These are phyloP conservation scores for Eutolmus rufibarbis DNA, from an alignment of 2,888 invertebrate species.

Conservation along the genomic window DNA sequence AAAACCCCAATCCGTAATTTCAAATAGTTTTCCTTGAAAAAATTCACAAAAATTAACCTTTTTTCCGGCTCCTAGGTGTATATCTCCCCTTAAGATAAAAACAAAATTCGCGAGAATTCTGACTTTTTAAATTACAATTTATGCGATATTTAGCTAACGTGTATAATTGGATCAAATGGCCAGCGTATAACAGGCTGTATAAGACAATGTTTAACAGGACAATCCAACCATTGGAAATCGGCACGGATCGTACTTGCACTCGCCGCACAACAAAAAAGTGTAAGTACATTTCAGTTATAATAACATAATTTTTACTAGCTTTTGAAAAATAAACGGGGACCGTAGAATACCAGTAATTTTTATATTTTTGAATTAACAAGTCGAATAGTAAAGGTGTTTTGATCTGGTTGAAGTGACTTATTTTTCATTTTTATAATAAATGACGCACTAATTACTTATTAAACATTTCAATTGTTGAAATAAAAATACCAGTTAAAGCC, in stretches of 20 bases:
- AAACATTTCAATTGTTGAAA: no score
- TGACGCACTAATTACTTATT: no score
- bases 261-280: constrained; percentile 68
- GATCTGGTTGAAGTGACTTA: no score
- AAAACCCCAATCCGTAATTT: no score
- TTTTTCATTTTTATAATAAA: no score
- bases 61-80: no score
- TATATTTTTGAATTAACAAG: no score
- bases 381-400: no score
- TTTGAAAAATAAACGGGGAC: not conserved
- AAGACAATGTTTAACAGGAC: constrained; percentile 65
- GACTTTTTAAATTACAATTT: not conserved
- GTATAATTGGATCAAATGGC: constrained; percentile 64
- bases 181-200: constrained; percentile 64
- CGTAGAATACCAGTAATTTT: not conserved
- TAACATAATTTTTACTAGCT: not conserved
- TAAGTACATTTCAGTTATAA: constrained; percentile 58
- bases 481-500: no score
- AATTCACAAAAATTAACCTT: no score
- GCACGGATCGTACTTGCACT: constrained; percentile 67
- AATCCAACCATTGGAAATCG: constrained; percentile 65
- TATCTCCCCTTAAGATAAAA: not conserved
- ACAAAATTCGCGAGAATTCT: not conserved
- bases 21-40: no score
- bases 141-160: constrained; percentile 62